Evolutionary conservation across 2,888 invertebrate species (phyloP).

Genomic region (Lasioglossum leucozonium): DNA sequence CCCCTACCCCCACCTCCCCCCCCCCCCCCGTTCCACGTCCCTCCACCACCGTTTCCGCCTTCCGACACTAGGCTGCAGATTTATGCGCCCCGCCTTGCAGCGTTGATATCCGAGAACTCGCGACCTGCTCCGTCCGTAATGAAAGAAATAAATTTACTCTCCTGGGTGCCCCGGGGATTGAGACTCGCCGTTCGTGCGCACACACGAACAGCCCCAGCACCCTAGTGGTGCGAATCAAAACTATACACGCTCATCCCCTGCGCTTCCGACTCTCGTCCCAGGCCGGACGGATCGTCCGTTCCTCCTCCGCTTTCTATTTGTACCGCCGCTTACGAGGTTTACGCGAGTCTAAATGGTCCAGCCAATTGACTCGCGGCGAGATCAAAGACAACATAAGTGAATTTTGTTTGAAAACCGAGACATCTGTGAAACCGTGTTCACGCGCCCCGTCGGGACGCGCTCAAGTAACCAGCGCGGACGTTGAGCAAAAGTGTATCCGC

Average conservation of each 20-base stretch:
- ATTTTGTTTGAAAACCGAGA: background rate
- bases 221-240: slow-evolving; percentile 51
- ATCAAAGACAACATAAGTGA: background rate
- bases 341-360: background rate
- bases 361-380: background rate
- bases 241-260: background rate
- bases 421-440: background rate
- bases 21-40: background rate
- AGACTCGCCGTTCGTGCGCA: slow-evolving; percentile 67
- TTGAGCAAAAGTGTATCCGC: background rate
- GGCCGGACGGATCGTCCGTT: background rate
- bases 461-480: background rate
- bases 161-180: slow-evolving; percentile 75
- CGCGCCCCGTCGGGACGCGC: background rate
- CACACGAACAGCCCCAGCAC: slow-evolving; percentile 47
- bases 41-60: slow-evolving; percentile 59
- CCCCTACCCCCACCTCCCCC: background rate
- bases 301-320: background rate
- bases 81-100: slow-evolving; percentile 83
- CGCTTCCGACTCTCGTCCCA: slow-evolving; percentile 3
- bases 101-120: slow-evolving; percentile 84
- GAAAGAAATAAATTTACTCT: slow-evolving; percentile 84
- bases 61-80: slow-evolving; percentile 80
- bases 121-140: slow-evolving; percentile 83
- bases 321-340: background rate